Evolutionary conservation across 2,888 invertebrate genomes (phyloP).

Genomic region (Coelogynopora nodosa): DNA sequence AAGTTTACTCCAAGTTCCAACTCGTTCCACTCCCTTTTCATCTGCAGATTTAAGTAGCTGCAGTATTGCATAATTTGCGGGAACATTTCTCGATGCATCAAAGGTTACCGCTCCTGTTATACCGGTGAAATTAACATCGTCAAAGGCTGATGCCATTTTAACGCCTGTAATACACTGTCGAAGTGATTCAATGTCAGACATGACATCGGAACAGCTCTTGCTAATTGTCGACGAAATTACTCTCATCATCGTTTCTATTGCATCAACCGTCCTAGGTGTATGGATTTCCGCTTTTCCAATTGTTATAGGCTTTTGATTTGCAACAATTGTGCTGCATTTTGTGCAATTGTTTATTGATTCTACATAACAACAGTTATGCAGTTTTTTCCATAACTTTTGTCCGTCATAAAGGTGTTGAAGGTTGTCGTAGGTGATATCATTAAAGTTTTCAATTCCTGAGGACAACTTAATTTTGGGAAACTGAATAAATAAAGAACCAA

Average conservation of each 20-base stretch:
- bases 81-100: neutral
- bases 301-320: neutral
- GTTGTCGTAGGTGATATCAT: neutral
- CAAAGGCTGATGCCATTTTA: neutral
- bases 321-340: neutral
- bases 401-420: neutral
- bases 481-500: neutral
- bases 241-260: neutral
- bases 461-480: neutral
- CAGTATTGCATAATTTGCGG: neutral
- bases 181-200: neutral
- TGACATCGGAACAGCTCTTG: neutral
- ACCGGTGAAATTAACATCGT: neutral
- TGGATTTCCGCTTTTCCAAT: neutral
- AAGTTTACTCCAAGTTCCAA: neutral
- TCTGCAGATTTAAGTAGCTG: neutral
- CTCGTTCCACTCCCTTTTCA: neutral
- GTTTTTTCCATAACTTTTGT: neutral
- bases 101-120: neutral
- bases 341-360: neutral
- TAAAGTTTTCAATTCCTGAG: neutral
- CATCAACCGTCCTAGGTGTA: neutral
- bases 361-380: neutral
- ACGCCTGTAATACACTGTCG: neutral
- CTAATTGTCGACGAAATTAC: neutral